A percentile compares a stretch with the other conserved stretches of the same genome.
phyloP scores from a whole-genome alignment of 2,888 invertebrate species.

The Autographa gamma region DNA sequence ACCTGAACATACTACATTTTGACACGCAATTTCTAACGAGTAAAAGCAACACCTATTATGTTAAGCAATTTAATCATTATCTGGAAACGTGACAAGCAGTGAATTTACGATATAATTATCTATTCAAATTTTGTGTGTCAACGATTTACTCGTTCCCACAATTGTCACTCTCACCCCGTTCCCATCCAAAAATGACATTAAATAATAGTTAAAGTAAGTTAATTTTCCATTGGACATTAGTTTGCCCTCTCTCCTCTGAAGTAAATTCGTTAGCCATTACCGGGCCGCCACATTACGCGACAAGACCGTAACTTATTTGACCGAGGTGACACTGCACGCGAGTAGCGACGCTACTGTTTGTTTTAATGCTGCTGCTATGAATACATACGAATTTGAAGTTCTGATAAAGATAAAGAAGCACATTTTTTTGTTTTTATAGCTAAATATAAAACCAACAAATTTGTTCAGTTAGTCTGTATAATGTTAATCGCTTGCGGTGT shows the following conservation, averaged over 20 bases:
- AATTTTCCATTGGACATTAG: slow-evolving; percentile 76
- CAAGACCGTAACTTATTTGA: slow-evolving; percentile 68
- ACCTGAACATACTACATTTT: slow-evolving; percentile 45
- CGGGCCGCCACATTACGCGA: slow-evolving; percentile 76
- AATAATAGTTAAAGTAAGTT: slow-evolving; percentile 84
- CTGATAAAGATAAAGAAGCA: background rate
- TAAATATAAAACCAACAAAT: background rate
- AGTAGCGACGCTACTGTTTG: slow-evolving; percentile 36
- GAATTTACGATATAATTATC: slow-evolving; percentile 74
- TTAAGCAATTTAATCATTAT: slow-evolving; percentile 60
- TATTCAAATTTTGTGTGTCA: slow-evolving; percentile 75
- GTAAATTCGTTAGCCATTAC: slow-evolving; percentile 75
- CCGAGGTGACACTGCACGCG: slow-evolving; percentile 48
- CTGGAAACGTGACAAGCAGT: slow-evolving; percentile 64
- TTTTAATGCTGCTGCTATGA: background rate
- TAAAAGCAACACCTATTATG: slow-evolving; percentile 55
- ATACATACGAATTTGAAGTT: background rate
- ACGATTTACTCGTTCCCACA: slow-evolving; percentile 78
- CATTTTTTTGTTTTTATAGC: background rate
- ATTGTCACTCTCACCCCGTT: slow-evolving; percentile 77
- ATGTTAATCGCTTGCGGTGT: slow-evolving; percentile 30
- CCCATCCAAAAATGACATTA: slow-evolving; percentile 81
- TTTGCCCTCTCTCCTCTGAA: slow-evolving; percentile 62
- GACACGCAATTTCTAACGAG: slow-evolving; percentile 56
- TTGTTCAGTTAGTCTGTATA: background rate